phyloP scores from a whole-genome alignment of 2,888 invertebrate species.

The Crematogaster levior region DNA sequence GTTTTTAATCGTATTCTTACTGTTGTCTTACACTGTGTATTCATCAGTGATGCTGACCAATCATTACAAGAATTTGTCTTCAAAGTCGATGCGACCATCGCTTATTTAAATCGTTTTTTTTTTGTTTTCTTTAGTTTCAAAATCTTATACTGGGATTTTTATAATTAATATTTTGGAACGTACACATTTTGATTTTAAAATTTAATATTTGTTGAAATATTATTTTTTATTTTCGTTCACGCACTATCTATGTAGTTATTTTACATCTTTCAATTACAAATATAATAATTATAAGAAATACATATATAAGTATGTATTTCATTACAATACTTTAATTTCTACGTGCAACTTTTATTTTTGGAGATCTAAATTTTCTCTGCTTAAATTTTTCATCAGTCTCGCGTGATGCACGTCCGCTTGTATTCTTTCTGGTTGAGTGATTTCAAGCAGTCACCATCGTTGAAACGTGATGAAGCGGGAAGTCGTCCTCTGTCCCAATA shows the following conservation, averaged over 20 bases:
- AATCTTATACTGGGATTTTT: not conserved
- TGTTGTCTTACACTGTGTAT: not conserved
- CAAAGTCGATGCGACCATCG: not conserved
- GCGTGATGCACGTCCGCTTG: not conserved
- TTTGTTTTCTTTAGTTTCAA: not conserved
- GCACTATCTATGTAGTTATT: not conserved
- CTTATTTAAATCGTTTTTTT: not conserved
- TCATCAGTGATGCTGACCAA: not conserved
- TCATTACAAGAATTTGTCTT: not conserved
- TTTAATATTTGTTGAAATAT: not conserved
- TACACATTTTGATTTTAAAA: not conserved
- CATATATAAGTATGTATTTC: not conserved
- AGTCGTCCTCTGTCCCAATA: not conserved
- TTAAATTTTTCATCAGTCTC: slow-evolving; percentile 13
- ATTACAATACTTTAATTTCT: not conserved
- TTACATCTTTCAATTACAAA: not conserved
- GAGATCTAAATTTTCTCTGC: not conserved
- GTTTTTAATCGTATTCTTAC: not conserved
- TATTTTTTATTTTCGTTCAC: not conserved
- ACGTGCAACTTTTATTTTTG: not conserved
- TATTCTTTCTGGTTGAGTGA: slow-evolving; percentile 11
- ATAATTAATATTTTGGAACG: not conserved
- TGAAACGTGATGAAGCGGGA: slow-evolving; percentile 15
- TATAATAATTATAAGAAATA: not conserved
- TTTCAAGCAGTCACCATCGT: slow-evolving; percentile 27